These are phyloP conservation scores for Ctenodactylus gundi DNA, from an alignment of 2,113 vertebrate species.

Conservation along the genomic window DNA sequence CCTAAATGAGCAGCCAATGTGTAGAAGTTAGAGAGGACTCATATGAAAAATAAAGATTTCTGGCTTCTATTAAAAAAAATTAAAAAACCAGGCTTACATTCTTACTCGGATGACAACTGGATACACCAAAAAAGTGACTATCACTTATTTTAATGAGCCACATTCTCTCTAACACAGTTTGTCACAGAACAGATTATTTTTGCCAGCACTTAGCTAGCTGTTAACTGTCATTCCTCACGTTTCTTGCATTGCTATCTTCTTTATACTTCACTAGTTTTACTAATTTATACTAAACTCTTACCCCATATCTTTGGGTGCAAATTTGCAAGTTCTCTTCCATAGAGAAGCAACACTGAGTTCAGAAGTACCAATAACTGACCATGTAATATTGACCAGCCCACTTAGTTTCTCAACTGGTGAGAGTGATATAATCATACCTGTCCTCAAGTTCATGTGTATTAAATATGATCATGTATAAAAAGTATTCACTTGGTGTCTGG, in stretches of 20 bases:
- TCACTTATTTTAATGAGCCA: background rate
- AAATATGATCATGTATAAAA: background rate
- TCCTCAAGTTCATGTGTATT: background rate
- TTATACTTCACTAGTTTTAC: background rate
- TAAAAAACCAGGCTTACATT: background rate
- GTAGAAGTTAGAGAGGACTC: background rate
- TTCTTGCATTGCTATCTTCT: background rate
- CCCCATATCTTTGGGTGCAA: background rate
- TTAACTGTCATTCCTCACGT: background rate
- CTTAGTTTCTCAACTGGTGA: background rate
- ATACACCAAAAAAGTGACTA: background rate
- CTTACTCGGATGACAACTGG: background rate
- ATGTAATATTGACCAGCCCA: background rate
- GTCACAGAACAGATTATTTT: background rate
- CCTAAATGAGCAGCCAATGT: background rate
- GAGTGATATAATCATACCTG: background rate
- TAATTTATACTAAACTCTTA: background rate
- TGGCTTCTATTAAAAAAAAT: slow-evolving; percentile 5
- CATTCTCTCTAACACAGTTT: background rate
- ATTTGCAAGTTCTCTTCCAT: background rate
- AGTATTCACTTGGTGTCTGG: background rate
- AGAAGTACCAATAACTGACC: background rate
- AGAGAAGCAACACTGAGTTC: background rate
- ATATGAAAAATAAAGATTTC: background rate
- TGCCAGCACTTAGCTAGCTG: background rate